Evolutionary conservation across 2,888 invertebrate genomes (phyloP).

Genomic region (Drosophila pseudotalamancana): DNA sequence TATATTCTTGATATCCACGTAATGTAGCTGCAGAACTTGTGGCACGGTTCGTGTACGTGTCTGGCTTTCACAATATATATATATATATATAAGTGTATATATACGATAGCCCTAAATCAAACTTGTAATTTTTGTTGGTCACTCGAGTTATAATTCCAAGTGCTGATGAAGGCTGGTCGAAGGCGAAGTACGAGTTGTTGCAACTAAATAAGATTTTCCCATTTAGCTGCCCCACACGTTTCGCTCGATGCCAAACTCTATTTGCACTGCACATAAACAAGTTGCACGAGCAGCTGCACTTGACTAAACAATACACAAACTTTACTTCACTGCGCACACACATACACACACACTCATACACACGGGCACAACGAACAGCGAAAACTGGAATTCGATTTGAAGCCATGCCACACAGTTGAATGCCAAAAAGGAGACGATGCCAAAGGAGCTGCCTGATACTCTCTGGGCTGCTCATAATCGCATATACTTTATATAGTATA

Average conservation of each 20-base stretch:
- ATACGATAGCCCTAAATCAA: not conserved
- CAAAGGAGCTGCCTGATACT: constrained; percentile 43
- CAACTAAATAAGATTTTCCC: constrained; percentile 28
- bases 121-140: not conserved
- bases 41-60: not conserved
- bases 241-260: constrained; percentile 46
- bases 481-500: constrained; percentile 13
- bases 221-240: constrained; percentile 37
- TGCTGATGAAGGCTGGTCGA: constrained; percentile 18
- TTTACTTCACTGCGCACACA: constrained; percentile 47
- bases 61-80: not conserved
- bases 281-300: constrained; percentile 74
- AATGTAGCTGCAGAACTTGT: constrained; percentile 19
- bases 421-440: constrained; percentile 31
- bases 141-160: not conserved
- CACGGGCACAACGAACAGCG: constrained; percentile 27
- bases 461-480: constrained; percentile 47
- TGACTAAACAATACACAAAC: constrained; percentile 77
- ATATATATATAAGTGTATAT: too few species aligned
- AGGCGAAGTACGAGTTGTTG: not conserved
- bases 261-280: constrained; percentile 70
- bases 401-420: constrained; percentile 56
- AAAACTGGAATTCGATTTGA: constrained; percentile 71
- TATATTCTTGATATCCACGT: too few species aligned
- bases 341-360: constrained; percentile 18